Conservation (phyloP, 2,888 invertebrate species). For the Lasioglossum leucozonium region DNA sequence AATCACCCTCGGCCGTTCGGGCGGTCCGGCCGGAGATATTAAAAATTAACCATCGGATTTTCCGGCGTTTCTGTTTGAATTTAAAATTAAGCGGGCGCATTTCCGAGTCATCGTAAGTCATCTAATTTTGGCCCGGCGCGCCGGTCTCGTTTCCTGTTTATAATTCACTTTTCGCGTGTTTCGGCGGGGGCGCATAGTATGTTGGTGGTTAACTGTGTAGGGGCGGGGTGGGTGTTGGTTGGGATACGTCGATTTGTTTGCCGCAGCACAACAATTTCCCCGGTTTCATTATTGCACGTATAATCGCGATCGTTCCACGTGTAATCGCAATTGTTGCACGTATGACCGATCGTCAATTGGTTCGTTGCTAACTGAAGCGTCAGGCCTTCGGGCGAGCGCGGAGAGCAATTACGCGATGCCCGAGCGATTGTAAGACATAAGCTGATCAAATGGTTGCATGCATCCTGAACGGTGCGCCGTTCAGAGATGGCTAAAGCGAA, state of each 20-base stretch:
- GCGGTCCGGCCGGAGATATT: not conserved
- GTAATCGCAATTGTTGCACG: slow-evolving; percentile 65
- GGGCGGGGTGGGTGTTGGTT: too few relatives aligned
- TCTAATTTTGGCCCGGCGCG: slow-evolving; percentile 2
- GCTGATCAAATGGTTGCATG: slow-evolving; percentile 57
- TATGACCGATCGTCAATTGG: slow-evolving; percentile 66
- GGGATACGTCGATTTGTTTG: slow-evolving; percentile 32
- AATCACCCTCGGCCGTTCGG: not conserved
- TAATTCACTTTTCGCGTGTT: slow-evolving; percentile 35
- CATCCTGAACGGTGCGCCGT: slow-evolving; percentile 16
- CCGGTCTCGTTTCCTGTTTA: slow-evolving; percentile 7
- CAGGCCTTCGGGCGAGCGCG: slow-evolving; percentile 55
- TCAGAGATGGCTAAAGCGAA: slow-evolving; percentile 24
- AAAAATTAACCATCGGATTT: not conserved
- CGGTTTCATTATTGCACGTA: slow-evolving; percentile 57
- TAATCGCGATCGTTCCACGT: slow-evolving; percentile 62
- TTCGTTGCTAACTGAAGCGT: slow-evolving; percentile 60
- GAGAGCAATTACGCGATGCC: slow-evolving; percentile 60
- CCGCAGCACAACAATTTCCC: slow-evolving; percentile 49
- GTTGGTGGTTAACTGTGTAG: not conserved
- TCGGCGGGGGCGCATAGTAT: too few relatives aligned
- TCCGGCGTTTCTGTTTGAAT: not conserved
- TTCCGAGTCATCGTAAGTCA: slow-evolving; percentile 1
- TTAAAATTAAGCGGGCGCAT: not conserved
- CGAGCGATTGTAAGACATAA: slow-evolving; percentile 62